Base-by-base conservation (phyloP, 2,113 vertebrate genomes). In the Cinclus mexicanus region DNA sequence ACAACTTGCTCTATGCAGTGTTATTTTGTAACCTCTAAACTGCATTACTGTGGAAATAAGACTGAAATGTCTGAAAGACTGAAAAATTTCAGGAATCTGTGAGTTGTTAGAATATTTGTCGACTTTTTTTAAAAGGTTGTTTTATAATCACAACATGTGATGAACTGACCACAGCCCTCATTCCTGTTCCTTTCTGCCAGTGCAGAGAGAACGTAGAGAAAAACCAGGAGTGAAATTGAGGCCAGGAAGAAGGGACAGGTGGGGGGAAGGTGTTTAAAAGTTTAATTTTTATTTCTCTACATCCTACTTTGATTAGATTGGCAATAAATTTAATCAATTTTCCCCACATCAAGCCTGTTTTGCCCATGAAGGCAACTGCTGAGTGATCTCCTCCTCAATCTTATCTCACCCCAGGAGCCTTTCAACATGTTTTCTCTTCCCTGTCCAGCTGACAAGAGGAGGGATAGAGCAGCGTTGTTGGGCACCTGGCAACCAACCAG, bases 81-180 rank as follows among this genome's bases (percentile, higher is more conserved):
- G 37, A 97, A 96, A 91, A 87, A 65, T 83, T 90, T 47, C 52
- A 92, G 70, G 60, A 96, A 90, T 90, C 65, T 12, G 3, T 42
- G 41, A 50, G n/a, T 12, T 68, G 18, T 35, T 71, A 19, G 59
- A 80, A 42, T 29, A 41, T 55, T 57, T 78, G 12, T 18, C 74
- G n/a, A 15, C 21, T 31, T 82, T 16, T 81, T 26, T 10, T 5
- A 19, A 90, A 63, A 13, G 18, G 10, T 46, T 82, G 22, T 44
- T 72, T 80, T 68, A 92, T 76, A 97, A 95, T 49, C 21, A 59
- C 14, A 21, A 25, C 0, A 2, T 24, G 22, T 14, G 14, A 29
- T 20, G 25, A 52, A 8, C 23, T 31, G 25, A 63, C 9, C 14
- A 4, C 31, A 88, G 25, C 9, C 13, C 10, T 35, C 14, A 49